Evolutionary conservation across 2,113 vertebrate species (phyloP).

Genomic region (Chloroceryle aenea): DNA sequence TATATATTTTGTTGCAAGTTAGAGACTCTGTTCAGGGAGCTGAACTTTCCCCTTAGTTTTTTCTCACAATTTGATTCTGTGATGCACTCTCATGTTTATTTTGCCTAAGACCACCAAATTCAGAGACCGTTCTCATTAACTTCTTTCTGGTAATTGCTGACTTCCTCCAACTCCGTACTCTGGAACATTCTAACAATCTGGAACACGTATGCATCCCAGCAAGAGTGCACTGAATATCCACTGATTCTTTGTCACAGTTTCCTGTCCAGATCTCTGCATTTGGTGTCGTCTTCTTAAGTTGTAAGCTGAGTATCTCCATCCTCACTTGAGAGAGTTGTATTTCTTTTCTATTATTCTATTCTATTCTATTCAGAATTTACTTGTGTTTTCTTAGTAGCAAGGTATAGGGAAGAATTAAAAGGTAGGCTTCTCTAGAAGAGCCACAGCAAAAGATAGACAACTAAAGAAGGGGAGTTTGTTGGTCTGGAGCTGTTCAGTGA

Average conservation of each 20-base stretch:
- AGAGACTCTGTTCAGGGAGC: not conserved
- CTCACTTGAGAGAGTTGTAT: not conserved
- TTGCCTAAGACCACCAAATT: not conserved
- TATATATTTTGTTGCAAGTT: not conserved
- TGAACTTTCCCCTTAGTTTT: not conserved
- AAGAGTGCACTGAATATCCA: not conserved
- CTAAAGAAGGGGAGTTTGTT: not conserved
- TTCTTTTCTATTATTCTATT: not conserved
- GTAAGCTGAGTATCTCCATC: not conserved
- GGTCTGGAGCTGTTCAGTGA: not conserved
- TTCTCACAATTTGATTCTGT: not conserved
- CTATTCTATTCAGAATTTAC: not conserved
- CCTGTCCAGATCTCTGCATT: not conserved
- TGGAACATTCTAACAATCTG: not conserved
- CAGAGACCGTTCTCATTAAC: not conserved
- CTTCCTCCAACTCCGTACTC: not conserved
- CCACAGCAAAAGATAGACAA: not conserved
- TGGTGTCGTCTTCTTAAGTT: not conserved
- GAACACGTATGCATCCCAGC: not conserved
- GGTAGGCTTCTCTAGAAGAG: not conserved
- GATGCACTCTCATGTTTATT: not conserved
- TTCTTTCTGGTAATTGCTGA: not conserved
- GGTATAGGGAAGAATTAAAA: not conserved
- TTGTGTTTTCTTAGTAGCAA: not conserved
- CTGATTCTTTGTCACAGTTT: not conserved